Percentiles rank a stretch among this genome's conserved stretches.
These are phyloP conservation scores for Pocillopora damicornis DNA, from an alignment of 64 coral and sea anemone genomes.

Conservation along the genomic window DNA sequence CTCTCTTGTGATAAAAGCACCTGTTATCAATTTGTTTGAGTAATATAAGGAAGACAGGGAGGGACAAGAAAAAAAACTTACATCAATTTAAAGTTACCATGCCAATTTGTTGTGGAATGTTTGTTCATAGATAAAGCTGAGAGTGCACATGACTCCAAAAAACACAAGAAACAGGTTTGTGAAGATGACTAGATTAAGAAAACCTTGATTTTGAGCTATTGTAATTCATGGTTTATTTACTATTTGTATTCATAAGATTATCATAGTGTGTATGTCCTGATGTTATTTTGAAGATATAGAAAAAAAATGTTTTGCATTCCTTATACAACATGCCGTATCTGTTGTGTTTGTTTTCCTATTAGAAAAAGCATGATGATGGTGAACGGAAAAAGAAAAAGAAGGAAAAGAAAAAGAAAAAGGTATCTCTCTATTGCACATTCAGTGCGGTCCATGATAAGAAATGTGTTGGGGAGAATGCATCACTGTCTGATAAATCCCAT, in stretches of 20 bases:
- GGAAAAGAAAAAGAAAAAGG: constrained; percentile 95
- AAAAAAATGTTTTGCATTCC: no score
- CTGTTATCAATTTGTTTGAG: not conserved
- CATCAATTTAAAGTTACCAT: no score
- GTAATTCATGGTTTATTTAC: not conserved
- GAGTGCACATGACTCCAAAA: constrained; percentile 70
- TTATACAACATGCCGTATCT: no score
- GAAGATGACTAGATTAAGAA: not conserved
- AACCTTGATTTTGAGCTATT: not conserved
- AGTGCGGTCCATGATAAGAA: not conserved
- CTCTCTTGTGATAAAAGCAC: not conserved
- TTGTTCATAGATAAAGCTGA: constrained; percentile 65
- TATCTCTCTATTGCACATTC: not conserved
- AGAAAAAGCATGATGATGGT: constrained; percentile 96
- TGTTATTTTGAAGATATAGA: no score
- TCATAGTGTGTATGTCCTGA: no score
- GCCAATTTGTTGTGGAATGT: not conserved
- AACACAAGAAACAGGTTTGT: constrained; percentile 92
- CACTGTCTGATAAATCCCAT: no score
- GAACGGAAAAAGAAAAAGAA: constrained; percentile 92
- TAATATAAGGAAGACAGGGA: not conserved
- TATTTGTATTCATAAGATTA: no score
- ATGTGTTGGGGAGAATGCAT: not conserved
- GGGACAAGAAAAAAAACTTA: no score
- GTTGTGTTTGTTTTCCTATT: constrained; percentile 6